A percentile compares a stretch with the other conserved stretches of the same genome.
Evolutionary conservation across 2,113 vertebrate species (phyloP).

Genomic region (Zosterops borbonicus): DNA sequence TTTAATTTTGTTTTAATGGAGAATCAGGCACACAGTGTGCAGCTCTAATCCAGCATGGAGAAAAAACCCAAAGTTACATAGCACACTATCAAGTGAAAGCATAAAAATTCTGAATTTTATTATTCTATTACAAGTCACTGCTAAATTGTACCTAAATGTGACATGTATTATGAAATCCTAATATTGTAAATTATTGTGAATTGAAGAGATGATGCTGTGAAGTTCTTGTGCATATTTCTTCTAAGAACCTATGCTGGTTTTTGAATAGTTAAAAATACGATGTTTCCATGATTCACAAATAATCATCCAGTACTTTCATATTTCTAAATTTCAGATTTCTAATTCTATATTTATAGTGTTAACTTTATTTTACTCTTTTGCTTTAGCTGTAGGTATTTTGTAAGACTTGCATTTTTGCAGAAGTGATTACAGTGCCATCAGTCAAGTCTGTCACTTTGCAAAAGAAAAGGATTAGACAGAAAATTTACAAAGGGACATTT

Average conservation of each 20-base stretch:
- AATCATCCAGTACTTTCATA: not conserved
- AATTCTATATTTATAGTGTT: not conserved
- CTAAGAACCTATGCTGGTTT: not conserved
- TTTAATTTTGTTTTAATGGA: conserved; percentile 22
- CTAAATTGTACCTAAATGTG: not conserved
- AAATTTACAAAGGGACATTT: not conserved
- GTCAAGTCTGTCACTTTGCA: not conserved
- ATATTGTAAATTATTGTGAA: not conserved
- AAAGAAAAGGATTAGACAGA: not conserved
- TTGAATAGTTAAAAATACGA: not conserved
- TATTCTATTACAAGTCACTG: not conserved
- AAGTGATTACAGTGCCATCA: not conserved
- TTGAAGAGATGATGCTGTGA: not conserved
- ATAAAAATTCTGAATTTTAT: not conserved
- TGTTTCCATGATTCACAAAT: not conserved
- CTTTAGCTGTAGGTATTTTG: not conserved
- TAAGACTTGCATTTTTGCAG: not conserved
- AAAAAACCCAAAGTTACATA: not conserved
- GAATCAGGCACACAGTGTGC: conserved; percentile 46
- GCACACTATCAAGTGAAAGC: not conserved
- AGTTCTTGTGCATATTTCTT: not conserved
- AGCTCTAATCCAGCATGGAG: conserved; percentile 1
- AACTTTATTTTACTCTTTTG: not conserved
- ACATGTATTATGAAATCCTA: not conserved
- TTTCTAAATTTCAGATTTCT: not conserved